Conservation (phyloP, 2,797 vertebrate species). For the Enteromius trimaculatus region DNA sequence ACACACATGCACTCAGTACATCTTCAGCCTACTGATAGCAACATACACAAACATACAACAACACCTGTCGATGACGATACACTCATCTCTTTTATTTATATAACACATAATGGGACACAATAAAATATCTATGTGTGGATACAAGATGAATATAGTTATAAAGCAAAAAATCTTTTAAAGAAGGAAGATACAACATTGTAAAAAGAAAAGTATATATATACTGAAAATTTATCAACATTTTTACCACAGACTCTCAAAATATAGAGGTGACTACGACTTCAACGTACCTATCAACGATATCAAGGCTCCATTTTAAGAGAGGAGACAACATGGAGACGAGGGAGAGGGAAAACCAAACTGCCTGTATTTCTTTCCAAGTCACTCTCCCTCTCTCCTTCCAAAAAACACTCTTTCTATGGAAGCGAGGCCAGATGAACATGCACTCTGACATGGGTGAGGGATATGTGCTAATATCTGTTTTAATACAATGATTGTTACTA, state of each 20-base stretch:
- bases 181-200: constrained; percentile 57
- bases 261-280: constrained; percentile 60
- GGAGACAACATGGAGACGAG: constrained; percentile 63
- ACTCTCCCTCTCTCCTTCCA: constrained; percentile 62
- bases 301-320: constrained; percentile 59
- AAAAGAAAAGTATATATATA: constrained; percentile 59
- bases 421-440: constrained; percentile 59
- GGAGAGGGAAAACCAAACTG: constrained; percentile 72
- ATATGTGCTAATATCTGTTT: constrained; percentile 76
- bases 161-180: constrained; percentile 55
- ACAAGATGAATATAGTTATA: constrained; percentile 55
- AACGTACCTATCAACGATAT: constrained; percentile 40
- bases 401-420: constrained; percentile 65
- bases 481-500: constrained; percentile 83
- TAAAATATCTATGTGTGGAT: constrained; percentile 71
- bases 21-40: constrained; percentile 58
- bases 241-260: constrained; percentile 64
- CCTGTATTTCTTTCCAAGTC: constrained; percentile 72
- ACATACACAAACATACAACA: constrained; percentile 61
- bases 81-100: constrained; percentile 63
- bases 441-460: constrained; percentile 61
- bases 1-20: constrained; percentile 34
- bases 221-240: constrained; percentile 64
- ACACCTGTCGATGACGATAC: constrained; percentile 46
- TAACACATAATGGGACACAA: constrained; percentile 71